Base-by-base conservation (phyloP, 2,797 vertebrate species). In the Mus spretus region DNA sequence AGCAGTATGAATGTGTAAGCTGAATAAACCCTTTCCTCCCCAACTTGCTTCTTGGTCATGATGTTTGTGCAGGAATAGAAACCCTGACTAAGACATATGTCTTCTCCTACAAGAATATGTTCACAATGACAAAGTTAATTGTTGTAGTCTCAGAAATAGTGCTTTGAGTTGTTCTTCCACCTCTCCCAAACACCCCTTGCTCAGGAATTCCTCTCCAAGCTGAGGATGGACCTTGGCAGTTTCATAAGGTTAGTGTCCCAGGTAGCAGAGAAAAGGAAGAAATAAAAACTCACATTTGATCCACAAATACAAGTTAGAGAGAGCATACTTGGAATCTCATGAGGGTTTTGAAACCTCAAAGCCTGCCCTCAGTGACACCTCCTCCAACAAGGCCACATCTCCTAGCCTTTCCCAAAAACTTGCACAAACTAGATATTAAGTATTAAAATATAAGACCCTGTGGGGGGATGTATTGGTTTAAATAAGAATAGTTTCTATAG, bases 81-180 rank as follows among this genome's bases (percentile, higher is more conserved):
- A 44, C 44, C 44, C 44, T 44, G 44, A 44, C 44, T 44, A 44
- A 4, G 44, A 44, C 44, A 50, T 55, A 55, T 95, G 31, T 89
- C n/a, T 93, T 80, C 88, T 57, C 61, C 83, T 34, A 92, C 14
- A 93, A 90, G 90, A 97, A 95, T 91, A 40, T 74, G 53, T 95
- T 95, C 72, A 87, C 50, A 74, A 94, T 34, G 80, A 34, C 80
- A 83, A 91, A 63, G 93, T 57, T 89, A 85, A 70, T 89, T 89
- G 50, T 80, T 93, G 3, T 50, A 91, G 74, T 50, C 50, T 83
- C 50, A 86, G 61, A 94, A 91, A 95, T 15, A 94, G 79, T 47
- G 9, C 65, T 67, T 67, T 15, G 65, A 34, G 65, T 15, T 2
- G 31, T 67, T 15, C 14, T 67, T 67, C 65, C 13, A 67, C 13